Evolutionary conservation across 53 echinoderm and acorn worm species (phyloP).

Genomic region (Patiria pectinifera): DNA sequence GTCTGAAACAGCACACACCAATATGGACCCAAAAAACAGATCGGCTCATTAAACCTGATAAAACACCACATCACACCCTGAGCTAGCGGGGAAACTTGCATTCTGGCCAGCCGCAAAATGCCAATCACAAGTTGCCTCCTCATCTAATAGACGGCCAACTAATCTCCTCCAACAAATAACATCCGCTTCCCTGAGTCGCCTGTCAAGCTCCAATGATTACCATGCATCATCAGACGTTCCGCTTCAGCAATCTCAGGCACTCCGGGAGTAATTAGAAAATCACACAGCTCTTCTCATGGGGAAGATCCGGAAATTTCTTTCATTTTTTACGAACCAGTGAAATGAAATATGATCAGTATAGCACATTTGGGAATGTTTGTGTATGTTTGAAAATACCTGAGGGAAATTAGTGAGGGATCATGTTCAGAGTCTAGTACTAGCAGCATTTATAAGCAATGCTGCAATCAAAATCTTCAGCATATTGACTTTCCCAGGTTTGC

Average conservation of each 20-base stretch:
- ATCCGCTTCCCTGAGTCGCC: not conserved
- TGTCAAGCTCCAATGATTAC: not conserved
- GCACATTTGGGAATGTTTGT: no score
- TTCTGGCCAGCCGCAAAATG: not conserved
- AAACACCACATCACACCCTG: not conserved
- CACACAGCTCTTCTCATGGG: not conserved
- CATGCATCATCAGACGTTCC: not conserved
- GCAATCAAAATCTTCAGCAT: no score
- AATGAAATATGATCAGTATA: not conserved
- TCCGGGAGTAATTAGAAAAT: constrained; percentile 15
- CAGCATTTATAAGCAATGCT: no score
- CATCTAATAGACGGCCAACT: not conserved
- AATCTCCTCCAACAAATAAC: not conserved
- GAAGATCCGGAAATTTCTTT: not conserved
- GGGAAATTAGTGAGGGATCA: no score
- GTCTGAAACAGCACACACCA: not conserved
- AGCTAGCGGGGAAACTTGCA: not conserved
- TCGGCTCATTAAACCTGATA: not conserved
- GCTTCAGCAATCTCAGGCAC: not conserved
- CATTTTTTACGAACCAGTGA: not conserved
- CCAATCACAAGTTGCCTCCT: not conserved
- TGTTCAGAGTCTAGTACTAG: no score
- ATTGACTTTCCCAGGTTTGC: no score
- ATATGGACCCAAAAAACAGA: not conserved
- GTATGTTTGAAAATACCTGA: no score